Evolutionary conservation across 1,140 invertebrate species (phyloP).

Genomic region (Drosophila simulans): DNA sequence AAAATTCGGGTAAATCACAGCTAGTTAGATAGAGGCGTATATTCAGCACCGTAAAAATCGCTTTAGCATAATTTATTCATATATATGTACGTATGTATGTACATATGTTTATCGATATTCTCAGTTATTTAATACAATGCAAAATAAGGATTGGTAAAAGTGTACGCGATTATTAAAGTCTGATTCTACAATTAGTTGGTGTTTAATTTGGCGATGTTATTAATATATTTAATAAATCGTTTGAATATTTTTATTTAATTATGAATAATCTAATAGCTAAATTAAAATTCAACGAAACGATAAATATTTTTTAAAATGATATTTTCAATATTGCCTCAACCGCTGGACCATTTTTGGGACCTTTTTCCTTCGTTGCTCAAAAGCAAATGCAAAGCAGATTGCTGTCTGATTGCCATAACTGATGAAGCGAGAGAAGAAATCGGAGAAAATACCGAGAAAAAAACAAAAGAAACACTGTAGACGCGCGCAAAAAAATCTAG

Average conservation of each 20-base stretch:
- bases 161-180: background rate
- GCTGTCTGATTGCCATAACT: constrained; percentile 73
- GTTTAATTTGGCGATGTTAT: too few species aligned
- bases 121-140: background rate
- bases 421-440: constrained; percentile 56
- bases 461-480: constrained; percentile 2
- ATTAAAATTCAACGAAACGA: constrained; percentile 34
- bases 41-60: too few species aligned
- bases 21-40: too few species aligned
- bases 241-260: too few species aligned
- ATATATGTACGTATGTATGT: too few species aligned
- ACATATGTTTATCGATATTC: too few species aligned
- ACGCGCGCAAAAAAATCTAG: constrained; percentile 10
- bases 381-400: constrained; percentile 52
- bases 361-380: constrained; percentile 25
- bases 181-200: background rate
- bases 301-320: constrained; percentile 24
- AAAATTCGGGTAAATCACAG: too few species aligned
- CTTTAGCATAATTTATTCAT: too few species aligned
- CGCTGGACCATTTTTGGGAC: constrained; percentile 36
- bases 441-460: constrained; percentile 3
- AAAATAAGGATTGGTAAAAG: background rate
- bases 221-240: too few species aligned
- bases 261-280: background rate
- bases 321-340: constrained; percentile 32